Conservation (phyloP, 2,113 vertebrate genomes). For the Sardina pilchardus region DNA sequence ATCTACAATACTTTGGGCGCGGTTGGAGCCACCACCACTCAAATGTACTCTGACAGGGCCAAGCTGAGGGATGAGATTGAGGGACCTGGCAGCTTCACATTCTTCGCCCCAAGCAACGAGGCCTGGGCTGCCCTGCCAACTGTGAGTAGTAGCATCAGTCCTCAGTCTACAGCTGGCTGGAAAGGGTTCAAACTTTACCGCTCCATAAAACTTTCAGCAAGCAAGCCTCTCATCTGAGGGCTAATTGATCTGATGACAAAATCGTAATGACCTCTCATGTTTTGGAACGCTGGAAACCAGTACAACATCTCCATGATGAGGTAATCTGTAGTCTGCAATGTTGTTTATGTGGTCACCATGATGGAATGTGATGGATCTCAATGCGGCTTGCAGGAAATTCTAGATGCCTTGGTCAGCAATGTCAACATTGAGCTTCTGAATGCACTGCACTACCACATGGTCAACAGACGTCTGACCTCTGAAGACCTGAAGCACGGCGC, state of each 20-base stretch:
- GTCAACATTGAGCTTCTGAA: constrained; percentile 98
- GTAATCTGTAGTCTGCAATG: not conserved
- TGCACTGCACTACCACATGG: constrained; percentile 96
- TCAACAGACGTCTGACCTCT: constrained; percentile 84
- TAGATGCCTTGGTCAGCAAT: constrained; percentile 95
- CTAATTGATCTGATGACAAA: not conserved
- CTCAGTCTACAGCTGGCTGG: not conserved
- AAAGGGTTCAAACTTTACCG: not conserved
- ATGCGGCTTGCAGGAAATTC: constrained; percentile 80
- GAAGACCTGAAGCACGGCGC: constrained; percentile 88
- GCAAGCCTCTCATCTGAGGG: not conserved
- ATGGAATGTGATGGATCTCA: not conserved
- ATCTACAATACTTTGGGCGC: constrained; percentile 90
- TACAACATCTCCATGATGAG: not conserved
- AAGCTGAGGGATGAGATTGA: constrained; percentile 86
- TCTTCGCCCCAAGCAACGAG: constrained; percentile 94
- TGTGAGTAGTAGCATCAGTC: constrained; percentile 69
- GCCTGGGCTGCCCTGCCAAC: constrained; percentile 87
- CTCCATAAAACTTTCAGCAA: not conserved
- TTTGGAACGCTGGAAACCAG: not conserved
- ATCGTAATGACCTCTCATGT: not conserved
- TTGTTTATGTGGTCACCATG: constrained; percentile 14
- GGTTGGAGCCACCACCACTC: constrained; percentile 87
- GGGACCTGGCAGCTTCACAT: constrained; percentile 92
- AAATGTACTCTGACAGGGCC: constrained; percentile 90